Evolutionary conservation across 2,113 vertebrate genomes (phyloP), one percentile per base, ranked within the genome.

Genomic region (Catharus fuscescens): DNA sequence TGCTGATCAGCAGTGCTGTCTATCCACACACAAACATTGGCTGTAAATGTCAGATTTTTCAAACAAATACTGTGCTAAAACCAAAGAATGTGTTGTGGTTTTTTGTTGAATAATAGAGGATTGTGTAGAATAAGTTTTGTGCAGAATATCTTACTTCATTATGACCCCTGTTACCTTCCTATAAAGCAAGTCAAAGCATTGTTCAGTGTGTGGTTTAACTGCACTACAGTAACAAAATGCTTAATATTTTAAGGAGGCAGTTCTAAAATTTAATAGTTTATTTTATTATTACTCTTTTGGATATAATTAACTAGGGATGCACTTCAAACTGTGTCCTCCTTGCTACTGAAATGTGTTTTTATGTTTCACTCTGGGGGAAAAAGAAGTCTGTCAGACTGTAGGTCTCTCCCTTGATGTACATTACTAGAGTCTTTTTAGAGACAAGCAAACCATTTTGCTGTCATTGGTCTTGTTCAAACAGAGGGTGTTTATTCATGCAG

Each of bases 361-460:
- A 97, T 97, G 88, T 97, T 96, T 97, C 98, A 98, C 98, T 98
- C 98, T 97, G 81, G 98, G 98, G 98, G 96, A 90, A 91, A 98
- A 97, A 97, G 97, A 94, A 96, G 98, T 98, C 98, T 98, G 98
- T 98, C 98, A 99, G 98, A 98, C 98, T 97, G 97, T 93, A 95
- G 98, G 97, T 98, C 96, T 98, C 97, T 99, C 99, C 99, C 99
- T 98, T 96, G 99, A 97, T 98, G 98, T 98, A 97, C 98, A 98
- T 99, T 99, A 99, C 99, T 99, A 98, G 97, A 98, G 97, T 98
- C 98, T 98, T 99, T 99, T 98, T 98, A 98, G 98, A 99, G 98
- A 99, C 98, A 99, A 99, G 98, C 98, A 98, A 98, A 98, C 98
- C 98, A 98, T 99, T 99, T 98, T 98, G 98, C 98, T 99, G 98